Evolutionary conservation across 2,888 invertebrate species (phyloP).

Genomic region (Stratiomys singularior): DNA sequence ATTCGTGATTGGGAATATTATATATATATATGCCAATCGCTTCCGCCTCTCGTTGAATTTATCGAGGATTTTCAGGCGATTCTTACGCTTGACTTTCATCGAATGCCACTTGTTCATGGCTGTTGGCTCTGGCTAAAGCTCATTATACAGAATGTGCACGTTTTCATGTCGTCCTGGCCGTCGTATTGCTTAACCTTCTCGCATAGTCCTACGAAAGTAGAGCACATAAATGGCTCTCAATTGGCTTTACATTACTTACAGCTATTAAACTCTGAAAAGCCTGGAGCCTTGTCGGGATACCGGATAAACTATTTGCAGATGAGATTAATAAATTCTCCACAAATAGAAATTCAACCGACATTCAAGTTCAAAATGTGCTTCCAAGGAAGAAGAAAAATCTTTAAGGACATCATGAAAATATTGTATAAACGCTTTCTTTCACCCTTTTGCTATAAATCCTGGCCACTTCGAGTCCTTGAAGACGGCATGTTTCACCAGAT

Average conservation of each 20-base stretch:
- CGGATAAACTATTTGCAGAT: not conserved
- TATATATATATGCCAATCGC: slow-evolving; percentile 3
- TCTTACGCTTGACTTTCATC: not conserved
- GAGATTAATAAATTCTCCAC: not conserved
- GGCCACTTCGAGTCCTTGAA: too few species aligned
- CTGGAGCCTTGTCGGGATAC: not conserved
- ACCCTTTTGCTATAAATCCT: too few species aligned
- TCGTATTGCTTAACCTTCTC: not conserved
- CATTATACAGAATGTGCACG: slow-evolving; percentile 7
- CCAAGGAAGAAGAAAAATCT: too few species aligned
- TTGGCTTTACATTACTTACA: slow-evolving; percentile 30
- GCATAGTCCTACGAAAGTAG: not conserved
- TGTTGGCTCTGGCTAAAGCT: not conserved
- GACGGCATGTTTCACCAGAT: too few species aligned
- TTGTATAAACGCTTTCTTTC: too few species aligned
- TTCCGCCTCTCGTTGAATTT: slow-evolving; percentile 1
- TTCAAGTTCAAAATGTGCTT: too few species aligned
- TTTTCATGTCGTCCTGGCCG: not conserved
- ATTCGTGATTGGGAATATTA: not conserved
- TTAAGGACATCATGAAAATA: too few species aligned
- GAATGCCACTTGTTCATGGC: slow-evolving; percentile 15
- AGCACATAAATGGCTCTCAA: slow-evolving; percentile 21
- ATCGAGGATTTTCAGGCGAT: not conserved
- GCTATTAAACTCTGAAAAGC: slow-evolving; percentile 11
- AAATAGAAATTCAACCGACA: not conserved